Evolutionary conservation across 1,140 invertebrate species (phyloP).

Genomic region (Nixonia krombeini): DNA sequence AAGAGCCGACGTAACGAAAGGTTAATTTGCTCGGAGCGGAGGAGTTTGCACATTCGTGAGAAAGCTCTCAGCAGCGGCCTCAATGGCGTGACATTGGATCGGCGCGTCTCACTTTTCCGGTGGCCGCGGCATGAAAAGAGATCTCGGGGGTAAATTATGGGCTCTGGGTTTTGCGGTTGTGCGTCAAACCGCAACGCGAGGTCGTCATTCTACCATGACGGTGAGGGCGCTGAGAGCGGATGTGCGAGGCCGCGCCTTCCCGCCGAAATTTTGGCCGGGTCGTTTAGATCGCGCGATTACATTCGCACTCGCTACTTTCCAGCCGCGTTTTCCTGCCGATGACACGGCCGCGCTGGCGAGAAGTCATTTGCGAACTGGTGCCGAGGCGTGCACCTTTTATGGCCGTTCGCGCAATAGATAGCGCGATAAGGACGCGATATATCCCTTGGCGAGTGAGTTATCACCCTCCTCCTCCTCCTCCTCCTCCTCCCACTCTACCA

Average conservation of each 20-base stretch:
- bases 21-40: conserved; percentile 1
- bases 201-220: conserved; percentile 20
- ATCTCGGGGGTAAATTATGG: conserved; percentile 20
- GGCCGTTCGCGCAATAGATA: conserved; percentile 13
- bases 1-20: not conserved
- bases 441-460: not conserved
- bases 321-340: conserved; percentile 18
- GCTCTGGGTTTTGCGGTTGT: conserved; percentile 9
- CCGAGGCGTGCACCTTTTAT: conserved; percentile 32
- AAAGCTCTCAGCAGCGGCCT: conserved; percentile 35
- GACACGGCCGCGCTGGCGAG: conserved; percentile 12
- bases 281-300: conserved; percentile 26
- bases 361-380: conserved; percentile 21
- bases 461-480: not conserved
- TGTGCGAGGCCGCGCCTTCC: not conserved
- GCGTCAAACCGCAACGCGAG: conserved; percentile 22
- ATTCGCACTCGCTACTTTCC: conserved; percentile 9
- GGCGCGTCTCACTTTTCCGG: conserved; percentile 29
- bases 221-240: conserved; percentile 2
- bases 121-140: conserved; percentile 7
- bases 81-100: conserved; percentile 28
- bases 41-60: conserved; percentile 16
- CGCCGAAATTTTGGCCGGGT: conserved; percentile 25
- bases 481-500: not conserved
- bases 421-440: conserved; percentile 22